These are phyloP conservation scores for Gracilinanus agilis DNA, from an alignment of 2,113 vertebrate genomes.

Conservation along the genomic window DNA sequence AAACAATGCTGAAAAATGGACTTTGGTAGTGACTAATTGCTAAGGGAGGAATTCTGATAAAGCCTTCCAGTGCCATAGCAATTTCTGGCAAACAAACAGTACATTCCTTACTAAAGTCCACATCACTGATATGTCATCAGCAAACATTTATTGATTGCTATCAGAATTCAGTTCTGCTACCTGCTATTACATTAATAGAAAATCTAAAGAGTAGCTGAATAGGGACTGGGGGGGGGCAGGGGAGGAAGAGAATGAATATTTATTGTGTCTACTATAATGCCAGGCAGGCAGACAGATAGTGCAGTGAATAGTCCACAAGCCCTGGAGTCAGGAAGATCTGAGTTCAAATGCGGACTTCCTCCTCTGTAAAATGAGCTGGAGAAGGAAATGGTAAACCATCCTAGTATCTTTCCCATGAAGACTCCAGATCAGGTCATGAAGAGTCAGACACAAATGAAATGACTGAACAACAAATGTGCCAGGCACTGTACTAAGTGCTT, in stretches of 20 bases:
- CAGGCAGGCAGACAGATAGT: too few species aligned
- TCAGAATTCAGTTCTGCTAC: conserved; percentile 20
- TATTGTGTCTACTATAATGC: neutral
- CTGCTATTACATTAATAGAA: conserved; percentile 67
- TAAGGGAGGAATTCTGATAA: conserved; percentile 41
- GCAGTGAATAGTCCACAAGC: too few species aligned
- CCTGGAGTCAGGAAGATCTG: too few species aligned
- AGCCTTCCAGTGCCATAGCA: conserved; percentile 7
- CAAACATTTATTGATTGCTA: conserved; percentile 24
- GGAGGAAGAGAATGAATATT: conserved; percentile 44
- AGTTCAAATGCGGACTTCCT: too few species aligned
- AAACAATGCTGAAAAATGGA: conserved; percentile 41
- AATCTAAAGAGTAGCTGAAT: conserved; percentile 52
- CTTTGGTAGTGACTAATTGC: conserved; percentile 58
- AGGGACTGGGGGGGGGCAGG: conserved; percentile 60
- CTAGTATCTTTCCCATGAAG: too few species aligned
- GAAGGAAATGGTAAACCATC: too few species aligned
- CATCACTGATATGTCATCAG: conserved; percentile 52
- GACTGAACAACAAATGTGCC: neutral
- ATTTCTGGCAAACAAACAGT: conserved; percentile 58
- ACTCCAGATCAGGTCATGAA: too few species aligned
- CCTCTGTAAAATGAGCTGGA: too few species aligned
- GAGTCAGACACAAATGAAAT: too few species aligned
- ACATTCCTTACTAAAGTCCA: conserved; percentile 51
- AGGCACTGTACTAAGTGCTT: neutral